Base-by-base conservation (phyloP, 2,797 vertebrate species). In the Prunella strophiata region DNA sequence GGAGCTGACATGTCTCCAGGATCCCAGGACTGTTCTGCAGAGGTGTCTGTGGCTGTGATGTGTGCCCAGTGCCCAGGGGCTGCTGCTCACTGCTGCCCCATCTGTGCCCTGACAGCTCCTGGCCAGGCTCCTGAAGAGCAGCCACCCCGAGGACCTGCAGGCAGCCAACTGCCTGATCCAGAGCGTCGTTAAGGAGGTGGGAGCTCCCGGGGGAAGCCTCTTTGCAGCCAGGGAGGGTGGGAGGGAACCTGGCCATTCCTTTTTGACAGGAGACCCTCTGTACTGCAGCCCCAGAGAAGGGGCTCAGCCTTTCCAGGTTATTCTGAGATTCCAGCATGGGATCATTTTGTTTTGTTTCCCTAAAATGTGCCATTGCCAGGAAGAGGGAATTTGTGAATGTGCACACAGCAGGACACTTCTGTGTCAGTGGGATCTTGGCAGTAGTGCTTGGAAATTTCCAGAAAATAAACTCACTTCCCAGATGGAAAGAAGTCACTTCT, bases 101-200 rank as follows among this genome's bases (percentile, higher is more conserved):
- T 80, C 57, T 54, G 21, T 87, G 45, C 52, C 45, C 62, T 43
- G 13, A 58, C 95, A 99, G 99, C 97, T 99, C 29, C 92, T 99
- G 80, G 98, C 98, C 5, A 97, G 97, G 88, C 98, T 99, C 68
- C 90, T 99, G 75, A 99, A 98, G 95, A 99, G 99, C 89, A 96
- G 13, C 30, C 97, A 97, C 45, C 92, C 98, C 0, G 98, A 99
- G 82, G 99, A 99, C 86, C 97, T 99, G 95, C 98, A 98, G 96
- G 98, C 98, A 13, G 99, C 99, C n/a, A 99, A 99, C 97, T 97
- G 96, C 43, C 98, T 99, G 75, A 99, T 99, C 96, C 98, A 99
- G 97, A 98, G 96, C 79, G 97, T 98, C 88, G 91, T 99, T 7
- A 98, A 97, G 94, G 99, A 99, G 98, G 99, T 99, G 66, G 59